These are phyloP conservation scores for Ranitomeya variabilis DNA, from an alignment of 2,113 vertebrate genomes.

Conservation along the genomic window DNA sequence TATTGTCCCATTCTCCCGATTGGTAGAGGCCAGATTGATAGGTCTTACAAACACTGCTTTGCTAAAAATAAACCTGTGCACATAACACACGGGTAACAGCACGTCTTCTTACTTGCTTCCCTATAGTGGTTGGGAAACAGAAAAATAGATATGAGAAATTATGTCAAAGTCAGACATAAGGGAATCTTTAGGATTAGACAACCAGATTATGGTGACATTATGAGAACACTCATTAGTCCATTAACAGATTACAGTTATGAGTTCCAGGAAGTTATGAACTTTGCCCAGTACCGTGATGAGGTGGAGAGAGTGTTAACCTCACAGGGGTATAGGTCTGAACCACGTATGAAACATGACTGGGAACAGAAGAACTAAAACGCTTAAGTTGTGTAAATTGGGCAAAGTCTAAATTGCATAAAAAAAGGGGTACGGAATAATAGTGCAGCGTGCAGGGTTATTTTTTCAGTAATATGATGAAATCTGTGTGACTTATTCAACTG, in stretches of 20 bases:
- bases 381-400: constrained; percentile 6
- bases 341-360: neutral
- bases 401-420: neutral
- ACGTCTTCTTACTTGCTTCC: too few species aligned
- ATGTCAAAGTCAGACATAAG: neutral
- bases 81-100: too few species aligned
- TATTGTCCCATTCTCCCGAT: too few species aligned
- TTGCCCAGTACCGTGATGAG: constrained; percentile 29
- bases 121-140: too few species aligned
- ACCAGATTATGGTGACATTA: neutral
- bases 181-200: neutral
- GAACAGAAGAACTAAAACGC: neutral
- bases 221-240: neutral
- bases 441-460: too few species aligned
- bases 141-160: neutral
- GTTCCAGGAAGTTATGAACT: neutral
- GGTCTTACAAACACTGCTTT: too few species aligned
- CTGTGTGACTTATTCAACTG: too few species aligned
- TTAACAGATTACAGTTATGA: neutral
- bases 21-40: too few species aligned
- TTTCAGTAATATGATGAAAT: too few species aligned
- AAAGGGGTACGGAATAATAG: too few species aligned
- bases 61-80: too few species aligned
- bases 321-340: constrained; percentile 10
- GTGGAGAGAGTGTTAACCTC: constrained; percentile 14